Conservation (phyloP, 2,113 vertebrate species). For the Axis porcinus region DNA sequence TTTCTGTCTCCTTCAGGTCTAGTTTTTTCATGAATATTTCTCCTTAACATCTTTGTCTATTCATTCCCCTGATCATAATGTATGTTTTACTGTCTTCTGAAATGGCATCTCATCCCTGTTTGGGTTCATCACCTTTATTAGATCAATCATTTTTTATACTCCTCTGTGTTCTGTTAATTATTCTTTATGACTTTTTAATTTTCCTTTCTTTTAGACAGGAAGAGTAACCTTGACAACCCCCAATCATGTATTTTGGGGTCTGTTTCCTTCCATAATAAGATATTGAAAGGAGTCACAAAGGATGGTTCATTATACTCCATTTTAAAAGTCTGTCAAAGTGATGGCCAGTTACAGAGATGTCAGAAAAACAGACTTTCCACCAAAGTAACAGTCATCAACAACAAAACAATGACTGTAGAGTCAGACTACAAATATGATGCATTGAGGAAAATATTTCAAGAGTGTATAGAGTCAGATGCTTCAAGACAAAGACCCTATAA, state of each 20-base stretch:
- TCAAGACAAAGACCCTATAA: constrained; percentile 18
- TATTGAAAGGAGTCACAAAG: constrained; percentile 38
- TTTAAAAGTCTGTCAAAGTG: constrained; percentile 42
- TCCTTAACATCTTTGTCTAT: neutral
- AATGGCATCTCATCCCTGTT: neutral
- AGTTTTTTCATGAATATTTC: neutral
- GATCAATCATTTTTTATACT: constrained; percentile 1
- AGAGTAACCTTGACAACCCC: constrained; percentile 20
- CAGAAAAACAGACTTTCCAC: constrained; percentile 34
- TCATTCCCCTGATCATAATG: neutral
- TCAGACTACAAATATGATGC: constrained; percentile 2
- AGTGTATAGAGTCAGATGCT: neutral
- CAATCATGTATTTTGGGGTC: constrained; percentile 13
- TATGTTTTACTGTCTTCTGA: neutral
- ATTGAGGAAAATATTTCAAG: neutral
- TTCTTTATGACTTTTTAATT: constrained; percentile 27
- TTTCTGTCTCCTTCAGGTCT: neutral
- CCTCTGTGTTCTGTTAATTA: neutral
- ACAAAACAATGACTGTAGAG: neutral
- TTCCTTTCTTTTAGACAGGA: constrained; percentile 54
- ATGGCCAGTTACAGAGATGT: constrained; percentile 29
- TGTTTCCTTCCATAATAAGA: constrained; percentile 46
- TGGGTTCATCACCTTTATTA: neutral
- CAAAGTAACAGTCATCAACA: constrained; percentile 11
- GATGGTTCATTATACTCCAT: constrained; percentile 40